These are phyloP conservation scores for Borostomias antarcticus DNA, from an alignment of 2,797 vertebrate species.

Conservation along the genomic window DNA sequence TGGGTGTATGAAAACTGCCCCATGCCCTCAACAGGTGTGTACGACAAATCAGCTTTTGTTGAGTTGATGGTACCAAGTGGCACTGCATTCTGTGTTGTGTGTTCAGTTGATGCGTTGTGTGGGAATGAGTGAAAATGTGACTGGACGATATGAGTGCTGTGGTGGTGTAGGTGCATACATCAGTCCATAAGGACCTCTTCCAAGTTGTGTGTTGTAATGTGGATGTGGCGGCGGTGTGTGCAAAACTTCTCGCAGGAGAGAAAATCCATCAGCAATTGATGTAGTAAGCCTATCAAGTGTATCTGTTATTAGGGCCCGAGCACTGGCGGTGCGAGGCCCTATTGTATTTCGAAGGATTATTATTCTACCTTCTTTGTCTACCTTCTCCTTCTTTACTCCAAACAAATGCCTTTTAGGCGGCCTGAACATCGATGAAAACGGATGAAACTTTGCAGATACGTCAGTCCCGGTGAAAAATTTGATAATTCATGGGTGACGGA, in stretches of 20 bases:
- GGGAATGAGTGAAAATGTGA: neutral
- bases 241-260: neutral
- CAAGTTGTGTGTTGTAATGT: neutral
- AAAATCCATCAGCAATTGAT: conserved; percentile 7
- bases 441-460: too few relatives aligned
- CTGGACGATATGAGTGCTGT: neutral
- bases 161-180: neutral
- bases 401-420: too few relatives aligned
- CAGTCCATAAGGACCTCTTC: conserved; percentile 6
- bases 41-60: neutral
- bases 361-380: too few relatives aligned
- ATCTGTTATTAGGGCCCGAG: too few relatives aligned
- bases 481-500: too few relatives aligned
- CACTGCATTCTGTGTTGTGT: neutral
- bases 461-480: too few relatives aligned
- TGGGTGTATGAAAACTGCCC: conserved; percentile 3
- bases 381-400: too few relatives aligned
- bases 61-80: neutral
- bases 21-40: neutral
- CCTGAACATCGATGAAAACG: too few relatives aligned
- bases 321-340: too few relatives aligned
- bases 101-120: neutral
- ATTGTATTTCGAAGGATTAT: too few relatives aligned
- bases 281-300: conserved; percentile 2
- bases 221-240: neutral